phyloP scores from a whole-genome alignment of 2,888 invertebrate species.

The Caenorhabditis afra region DNA sequence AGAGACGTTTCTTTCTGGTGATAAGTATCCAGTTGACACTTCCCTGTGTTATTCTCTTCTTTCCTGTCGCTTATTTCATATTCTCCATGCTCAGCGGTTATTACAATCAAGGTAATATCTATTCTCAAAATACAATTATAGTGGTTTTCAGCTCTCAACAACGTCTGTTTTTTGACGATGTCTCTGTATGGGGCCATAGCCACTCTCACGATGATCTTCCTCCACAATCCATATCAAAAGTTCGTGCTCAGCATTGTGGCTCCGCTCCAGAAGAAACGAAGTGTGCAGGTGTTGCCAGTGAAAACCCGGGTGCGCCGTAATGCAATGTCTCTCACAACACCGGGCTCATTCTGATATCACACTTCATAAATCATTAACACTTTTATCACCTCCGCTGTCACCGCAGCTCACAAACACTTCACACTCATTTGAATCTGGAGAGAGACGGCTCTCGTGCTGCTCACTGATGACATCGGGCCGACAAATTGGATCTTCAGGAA shows the following conservation, averaged over 20 bases:
- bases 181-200: constrained; percentile 23
- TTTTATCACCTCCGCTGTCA: too few species aligned
- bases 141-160: constrained; percentile 24
- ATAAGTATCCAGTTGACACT: constrained; percentile 27
- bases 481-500: too few species aligned
- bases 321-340: constrained; percentile 38
- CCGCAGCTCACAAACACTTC: background rate
- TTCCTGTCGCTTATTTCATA: constrained; percentile 39
- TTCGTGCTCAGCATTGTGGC: constrained; percentile 8
- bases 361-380: constrained; percentile 29
- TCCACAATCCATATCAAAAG: constrained; percentile 36
- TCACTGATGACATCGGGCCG: too few species aligned
- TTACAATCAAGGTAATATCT: constrained; percentile 27
- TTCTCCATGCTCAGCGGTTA: constrained; percentile 31
- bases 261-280: background rate
- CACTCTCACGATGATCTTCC: constrained; percentile 32
- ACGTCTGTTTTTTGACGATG: constrained; percentile 23
- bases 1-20: constrained; percentile 26
- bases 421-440: background rate
- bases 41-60: constrained; percentile 26
- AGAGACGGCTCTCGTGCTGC: too few species aligned
- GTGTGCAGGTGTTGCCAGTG: constrained; percentile 1
- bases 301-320: constrained; percentile 36
- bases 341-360: constrained; percentile 33
- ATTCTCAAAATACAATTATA: background rate